These are phyloP conservation scores for Rhimphoctona megacephalus DNA, from an alignment of 2,888 invertebrate genomes.

Conservation along the genomic window DNA sequence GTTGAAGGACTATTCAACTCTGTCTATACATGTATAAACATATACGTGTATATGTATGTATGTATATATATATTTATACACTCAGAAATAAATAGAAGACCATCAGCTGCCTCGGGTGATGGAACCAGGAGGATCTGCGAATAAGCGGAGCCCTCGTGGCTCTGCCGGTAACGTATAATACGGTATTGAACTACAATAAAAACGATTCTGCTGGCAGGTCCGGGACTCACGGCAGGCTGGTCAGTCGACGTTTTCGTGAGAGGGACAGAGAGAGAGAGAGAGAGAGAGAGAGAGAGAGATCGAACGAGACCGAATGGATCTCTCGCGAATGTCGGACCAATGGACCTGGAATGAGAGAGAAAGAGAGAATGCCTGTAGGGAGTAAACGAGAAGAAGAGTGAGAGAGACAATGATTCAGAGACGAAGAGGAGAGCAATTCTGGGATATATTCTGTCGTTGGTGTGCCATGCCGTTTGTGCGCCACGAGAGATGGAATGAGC, in stretches of 20 bases:
- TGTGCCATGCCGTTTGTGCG: slow-evolving; percentile 50
- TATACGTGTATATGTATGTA: background rate
- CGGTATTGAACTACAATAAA: slow-evolving; percentile 71
- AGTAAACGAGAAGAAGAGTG: slow-evolving; percentile 59
- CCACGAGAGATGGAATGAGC: slow-evolving; percentile 59
- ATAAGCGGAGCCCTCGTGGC: slow-evolving; percentile 23
- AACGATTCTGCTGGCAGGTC: slow-evolving; percentile 60
- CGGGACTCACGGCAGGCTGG: slow-evolving; percentile 63
- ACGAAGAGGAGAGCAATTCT: slow-evolving; percentile 58
- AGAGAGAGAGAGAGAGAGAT: slow-evolving; percentile 50
- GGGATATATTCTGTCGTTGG: slow-evolving; percentile 58
- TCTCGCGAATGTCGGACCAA: slow-evolving; percentile 68
- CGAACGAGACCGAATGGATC: slow-evolving; percentile 70
- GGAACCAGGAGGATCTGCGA: slow-evolving; percentile 52
- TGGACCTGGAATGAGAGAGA: slow-evolving; percentile 59
- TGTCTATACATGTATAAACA: background rate
- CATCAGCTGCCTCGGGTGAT: slow-evolving; percentile 59
- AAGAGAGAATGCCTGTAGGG: slow-evolving; percentile 60
- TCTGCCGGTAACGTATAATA: slow-evolving; percentile 51
- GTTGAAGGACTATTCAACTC: slow-evolving; percentile 15
- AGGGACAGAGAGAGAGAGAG: slow-evolving; percentile 49
- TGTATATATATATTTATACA: background rate
- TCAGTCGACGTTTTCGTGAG: slow-evolving; percentile 52
- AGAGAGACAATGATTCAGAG: slow-evolving; percentile 65
- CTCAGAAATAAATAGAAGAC: slow-evolving; percentile 57